Evolutionary conservation across 1,140 invertebrate species (phyloP).

Genomic region (Habropoda laboriosa): DNA sequence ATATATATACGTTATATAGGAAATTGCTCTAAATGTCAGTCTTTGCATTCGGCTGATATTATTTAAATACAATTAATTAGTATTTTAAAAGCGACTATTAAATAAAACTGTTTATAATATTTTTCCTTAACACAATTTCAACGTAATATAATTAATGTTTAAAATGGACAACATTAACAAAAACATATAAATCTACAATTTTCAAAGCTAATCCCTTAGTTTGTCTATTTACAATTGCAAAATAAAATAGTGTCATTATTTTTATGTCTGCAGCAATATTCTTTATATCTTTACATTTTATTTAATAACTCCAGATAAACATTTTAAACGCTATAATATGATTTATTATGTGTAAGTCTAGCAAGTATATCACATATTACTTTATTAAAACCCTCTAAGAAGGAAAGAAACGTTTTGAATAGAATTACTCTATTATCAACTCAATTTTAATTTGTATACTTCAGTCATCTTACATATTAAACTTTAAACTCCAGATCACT

Average conservation of each 20-base stretch:
- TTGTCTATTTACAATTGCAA: constrained; percentile 23
- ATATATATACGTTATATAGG: constrained; percentile 15
- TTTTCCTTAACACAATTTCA: background rate
- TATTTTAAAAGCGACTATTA: background rate
- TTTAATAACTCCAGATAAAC: constrained; percentile 24
- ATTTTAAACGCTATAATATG: constrained; percentile 17
- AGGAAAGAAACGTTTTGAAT: constrained; percentile 20
- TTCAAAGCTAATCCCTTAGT: background rate
- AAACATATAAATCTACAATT: constrained; percentile 30
- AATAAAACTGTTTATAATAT: constrained; percentile 31
- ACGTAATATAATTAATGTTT: constrained; percentile 6
- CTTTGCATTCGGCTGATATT: constrained; percentile 9
- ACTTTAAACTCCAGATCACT: constrained; percentile 57
- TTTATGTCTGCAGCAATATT: constrained; percentile 18
- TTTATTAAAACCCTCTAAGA: constrained; percentile 46
- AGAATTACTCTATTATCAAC: constrained; percentile 23
- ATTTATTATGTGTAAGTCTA: constrained; percentile 30
- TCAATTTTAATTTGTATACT: constrained; percentile 18
- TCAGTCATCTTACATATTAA: constrained; percentile 44
- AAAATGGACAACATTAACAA: constrained; percentile 9
- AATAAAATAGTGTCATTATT: constrained; percentile 16
- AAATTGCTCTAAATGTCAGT: constrained; percentile 53
- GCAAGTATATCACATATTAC: constrained; percentile 50
- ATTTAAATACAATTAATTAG: constrained; percentile 23
- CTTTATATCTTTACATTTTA: constrained; percentile 19